phyloP scores from a whole-genome alignment of 2,797 vertebrate species.

The Graptemys geographica region DNA sequence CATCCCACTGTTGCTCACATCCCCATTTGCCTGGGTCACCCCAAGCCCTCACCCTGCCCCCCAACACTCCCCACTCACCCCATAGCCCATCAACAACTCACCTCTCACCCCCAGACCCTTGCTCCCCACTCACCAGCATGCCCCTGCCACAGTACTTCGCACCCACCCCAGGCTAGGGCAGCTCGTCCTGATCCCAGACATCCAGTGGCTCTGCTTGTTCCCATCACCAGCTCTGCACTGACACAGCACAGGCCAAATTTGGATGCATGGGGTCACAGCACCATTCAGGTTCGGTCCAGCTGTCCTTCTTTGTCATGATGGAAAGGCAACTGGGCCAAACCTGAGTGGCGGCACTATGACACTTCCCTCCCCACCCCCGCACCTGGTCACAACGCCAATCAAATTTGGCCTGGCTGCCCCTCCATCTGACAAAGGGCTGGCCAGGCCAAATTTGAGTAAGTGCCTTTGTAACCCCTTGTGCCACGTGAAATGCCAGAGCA shows the following conservation, averaged over 20 bases:
- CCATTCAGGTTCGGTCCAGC: not conserved
- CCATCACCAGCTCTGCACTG: not conserved
- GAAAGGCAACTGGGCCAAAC: not conserved
- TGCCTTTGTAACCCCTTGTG: not conserved
- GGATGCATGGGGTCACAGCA: not conserved
- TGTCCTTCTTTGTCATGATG: not conserved
- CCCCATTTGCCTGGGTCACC: not conserved
- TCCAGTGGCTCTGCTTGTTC: not conserved
- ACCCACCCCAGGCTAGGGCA: not conserved
- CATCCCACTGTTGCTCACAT: not conserved
- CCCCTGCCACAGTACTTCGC: not conserved
- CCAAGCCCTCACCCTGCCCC: not conserved
- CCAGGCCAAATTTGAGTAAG: not conserved
- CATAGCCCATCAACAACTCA: not conserved
- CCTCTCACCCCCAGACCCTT: not conserved
- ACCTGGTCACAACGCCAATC: not conserved
- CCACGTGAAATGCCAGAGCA: not conserved
- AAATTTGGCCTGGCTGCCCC: not conserved
- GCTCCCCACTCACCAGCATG: not conserved
- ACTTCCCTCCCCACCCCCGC: fast-evolving
- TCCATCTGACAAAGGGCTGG: not conserved
- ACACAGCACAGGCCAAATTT: not conserved
- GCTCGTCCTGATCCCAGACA: not conserved
- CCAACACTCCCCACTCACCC: not conserved
- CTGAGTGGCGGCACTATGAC: not conserved